These are phyloP conservation scores for Scaptomyza montana DNA, from an alignment of 1,140 invertebrate genomes.

Conservation along the genomic window DNA sequence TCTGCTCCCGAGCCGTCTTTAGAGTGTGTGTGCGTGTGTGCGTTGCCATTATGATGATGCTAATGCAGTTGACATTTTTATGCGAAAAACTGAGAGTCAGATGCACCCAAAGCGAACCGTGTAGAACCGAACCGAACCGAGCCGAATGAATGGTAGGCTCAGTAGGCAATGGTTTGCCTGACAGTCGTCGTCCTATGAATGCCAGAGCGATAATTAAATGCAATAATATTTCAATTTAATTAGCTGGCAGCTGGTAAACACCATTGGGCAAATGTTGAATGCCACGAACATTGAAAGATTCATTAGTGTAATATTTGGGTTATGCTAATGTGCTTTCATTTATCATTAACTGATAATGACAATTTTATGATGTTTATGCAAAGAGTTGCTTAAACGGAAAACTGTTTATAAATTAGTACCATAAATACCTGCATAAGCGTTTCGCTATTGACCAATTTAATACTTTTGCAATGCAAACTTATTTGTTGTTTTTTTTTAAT, in stretches of 20 bases:
- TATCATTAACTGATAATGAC: constrained; percentile 42
- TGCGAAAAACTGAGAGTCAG: constrained; percentile 43
- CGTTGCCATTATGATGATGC: constrained; percentile 72
- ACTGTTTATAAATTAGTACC: neutral
- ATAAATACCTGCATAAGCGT: neutral
- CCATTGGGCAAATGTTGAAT: constrained; percentile 41
- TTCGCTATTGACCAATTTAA: too few relatives aligned
- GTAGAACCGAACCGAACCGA: neutral
- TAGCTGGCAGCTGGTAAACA: constrained; percentile 64
- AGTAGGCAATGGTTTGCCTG: neutral
- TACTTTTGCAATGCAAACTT: too few relatives aligned
- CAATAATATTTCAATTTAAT: constrained; percentile 77
- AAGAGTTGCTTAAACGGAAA: neutral
- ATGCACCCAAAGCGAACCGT: constrained; percentile 12
- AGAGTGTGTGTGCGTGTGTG: constrained; percentile 28
- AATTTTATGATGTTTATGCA: constrained; percentile 27
- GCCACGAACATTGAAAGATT: constrained; percentile 56
- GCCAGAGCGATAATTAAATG: constrained; percentile 61
- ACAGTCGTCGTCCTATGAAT: constrained; percentile 5
- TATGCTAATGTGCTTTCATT: constrained; percentile 37
- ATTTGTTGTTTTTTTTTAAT: too few relatives aligned
- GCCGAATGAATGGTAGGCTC: constrained; percentile 12
- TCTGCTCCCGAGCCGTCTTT: constrained; percentile 29
- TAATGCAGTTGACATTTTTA: constrained; percentile 78
- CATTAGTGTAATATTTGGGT: constrained; percentile 65